A percentile compares a stretch with the other conserved stretches of the same genome.
Evolutionary conservation across 2,113 vertebrate genomes (phyloP).

Genomic region (Albula goreensis): DNA sequence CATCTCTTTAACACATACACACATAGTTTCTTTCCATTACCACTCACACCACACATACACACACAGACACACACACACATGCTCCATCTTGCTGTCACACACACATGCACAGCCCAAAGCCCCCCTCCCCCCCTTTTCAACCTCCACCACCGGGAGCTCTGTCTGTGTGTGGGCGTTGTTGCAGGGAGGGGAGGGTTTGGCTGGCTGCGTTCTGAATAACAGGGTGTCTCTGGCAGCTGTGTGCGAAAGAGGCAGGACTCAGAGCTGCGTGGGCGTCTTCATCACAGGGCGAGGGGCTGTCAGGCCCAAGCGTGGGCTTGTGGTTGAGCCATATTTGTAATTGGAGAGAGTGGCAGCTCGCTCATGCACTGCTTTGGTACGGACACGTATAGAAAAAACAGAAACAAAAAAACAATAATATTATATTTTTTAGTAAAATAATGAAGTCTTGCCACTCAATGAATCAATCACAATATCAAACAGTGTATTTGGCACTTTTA

Average conservation of each 20-base stretch:
- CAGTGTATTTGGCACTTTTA: no score
- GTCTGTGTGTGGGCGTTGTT: conserved; percentile 45
- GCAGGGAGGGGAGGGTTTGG: conserved; percentile 42
- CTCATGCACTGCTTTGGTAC: no score
- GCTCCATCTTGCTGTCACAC: conserved; percentile 9
- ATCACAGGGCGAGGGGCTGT: conserved; percentile 40
- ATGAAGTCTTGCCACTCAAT: no score
- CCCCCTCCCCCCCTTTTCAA: conserved; percentile 6
- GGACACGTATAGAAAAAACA: no score
- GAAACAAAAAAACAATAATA: no score
- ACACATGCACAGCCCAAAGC: background rate
- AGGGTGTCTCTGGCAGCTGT: conserved; percentile 55
- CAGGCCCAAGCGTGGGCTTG: conserved; percentile 32
- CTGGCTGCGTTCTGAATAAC: conserved; percentile 37
- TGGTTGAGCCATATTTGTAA: conserved; percentile 20
- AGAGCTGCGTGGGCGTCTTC: conserved; percentile 51
- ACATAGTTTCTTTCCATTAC: background rate
- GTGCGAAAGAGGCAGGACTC: conserved; percentile 33
- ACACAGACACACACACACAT: conserved; percentile 29
- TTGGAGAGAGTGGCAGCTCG: conserved; percentile 27
- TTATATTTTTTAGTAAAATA: no score
- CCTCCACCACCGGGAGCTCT: conserved; percentile 36
- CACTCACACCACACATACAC: conserved; percentile 30
- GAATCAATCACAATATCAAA: no score
- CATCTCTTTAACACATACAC: background rate